Percentiles rank a stretch among this genome's conserved stretches.
Evolutionary conservation across 2,888 invertebrate species (phyloP).

Genomic region (Drosophila cognata): DNA sequence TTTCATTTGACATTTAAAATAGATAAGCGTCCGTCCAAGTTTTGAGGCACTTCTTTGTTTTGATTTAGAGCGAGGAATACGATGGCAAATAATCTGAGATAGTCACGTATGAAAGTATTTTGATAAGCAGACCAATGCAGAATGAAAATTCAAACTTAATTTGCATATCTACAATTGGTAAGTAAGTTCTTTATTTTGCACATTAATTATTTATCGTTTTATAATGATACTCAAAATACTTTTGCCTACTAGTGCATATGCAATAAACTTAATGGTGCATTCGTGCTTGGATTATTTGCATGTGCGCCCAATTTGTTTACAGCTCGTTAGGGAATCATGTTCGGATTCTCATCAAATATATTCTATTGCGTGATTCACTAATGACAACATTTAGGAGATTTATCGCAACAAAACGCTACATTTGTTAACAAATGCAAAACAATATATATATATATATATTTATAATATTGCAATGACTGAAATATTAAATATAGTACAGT

Average conservation of each 20-base stretch:
- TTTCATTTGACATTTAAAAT: constrained; percentile 4
- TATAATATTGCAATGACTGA: too few relatives aligned
- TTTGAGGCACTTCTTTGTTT: constrained; percentile 38
- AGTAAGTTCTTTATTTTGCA: background rate
- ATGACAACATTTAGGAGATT: constrained; percentile 1
- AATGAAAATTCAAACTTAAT: background rate
- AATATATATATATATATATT: background rate
- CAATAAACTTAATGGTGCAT: background rate
- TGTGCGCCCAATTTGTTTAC: constrained; percentile 10
- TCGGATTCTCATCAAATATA: constrained; percentile 23
- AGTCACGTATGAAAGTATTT: background rate
- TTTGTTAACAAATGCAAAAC: constrained; percentile 2
- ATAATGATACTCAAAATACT: background rate
- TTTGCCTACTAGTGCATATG: background rate
- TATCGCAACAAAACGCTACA: constrained; percentile 20
- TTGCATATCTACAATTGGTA: background rate
- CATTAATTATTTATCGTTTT: background rate
- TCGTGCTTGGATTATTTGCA: background rate
- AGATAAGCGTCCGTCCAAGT: constrained; percentile 31
- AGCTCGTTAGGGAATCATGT: constrained; percentile 20
- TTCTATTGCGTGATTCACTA: constrained; percentile 11
- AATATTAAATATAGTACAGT: background rate
- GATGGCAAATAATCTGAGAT: constrained; percentile 5
- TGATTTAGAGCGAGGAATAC: constrained; percentile 15
- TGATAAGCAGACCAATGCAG: background rate